phyloP scores from a whole-genome alignment of 2,113 vertebrate species.

The Pionites leucogaster region DNA sequence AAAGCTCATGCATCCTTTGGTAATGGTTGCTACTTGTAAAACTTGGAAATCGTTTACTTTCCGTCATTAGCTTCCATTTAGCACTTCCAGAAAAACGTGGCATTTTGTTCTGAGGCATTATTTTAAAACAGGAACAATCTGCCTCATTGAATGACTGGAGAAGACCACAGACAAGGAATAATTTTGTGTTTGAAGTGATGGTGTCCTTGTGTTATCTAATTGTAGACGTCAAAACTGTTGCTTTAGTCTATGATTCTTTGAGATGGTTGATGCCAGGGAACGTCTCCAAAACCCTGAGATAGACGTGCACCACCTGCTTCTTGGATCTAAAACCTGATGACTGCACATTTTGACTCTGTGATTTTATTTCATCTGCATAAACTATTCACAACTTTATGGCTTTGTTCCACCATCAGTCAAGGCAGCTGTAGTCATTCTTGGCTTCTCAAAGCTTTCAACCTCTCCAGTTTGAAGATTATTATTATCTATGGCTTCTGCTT shows the following conservation, averaged over 20 bases:
- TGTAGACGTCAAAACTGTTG: background rate
- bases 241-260: slow-evolving; percentile 11
- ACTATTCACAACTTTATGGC: slow-evolving; percentile 17
- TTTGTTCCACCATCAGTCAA: slow-evolving; percentile 39
- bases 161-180: background rate
- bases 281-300: slow-evolving; percentile 26
- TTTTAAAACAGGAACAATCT: slow-evolving; percentile 1
- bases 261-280: slow-evolving; percentile 12
- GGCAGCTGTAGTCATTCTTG: slow-evolving; percentile 41
- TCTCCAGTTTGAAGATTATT: slow-evolving; percentile 34
- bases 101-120: background rate
- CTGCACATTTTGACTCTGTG: slow-evolving; percentile 39
- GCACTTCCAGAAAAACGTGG: background rate
- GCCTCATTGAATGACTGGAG: background rate
- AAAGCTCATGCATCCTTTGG: background rate
- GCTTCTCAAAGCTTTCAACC: slow-evolving; percentile 31
- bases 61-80: background rate
- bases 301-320: slow-evolving; percentile 56
- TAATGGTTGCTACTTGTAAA: slow-evolving; percentile 9
- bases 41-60: slow-evolving; percentile 9
- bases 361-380: slow-evolving; percentile 44
- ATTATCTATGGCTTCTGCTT: slow-evolving; percentile 41
- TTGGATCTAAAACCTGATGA: slow-evolving; percentile 37
- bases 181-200: background rate
- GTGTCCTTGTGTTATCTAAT: background rate